Percentiles rank a stretch among this genome's conserved stretches.
These are phyloP conservation scores for Leptobrachium ailaonicum DNA, from an alignment of 2,113 vertebrate genomes.

Conservation along the genomic window DNA sequence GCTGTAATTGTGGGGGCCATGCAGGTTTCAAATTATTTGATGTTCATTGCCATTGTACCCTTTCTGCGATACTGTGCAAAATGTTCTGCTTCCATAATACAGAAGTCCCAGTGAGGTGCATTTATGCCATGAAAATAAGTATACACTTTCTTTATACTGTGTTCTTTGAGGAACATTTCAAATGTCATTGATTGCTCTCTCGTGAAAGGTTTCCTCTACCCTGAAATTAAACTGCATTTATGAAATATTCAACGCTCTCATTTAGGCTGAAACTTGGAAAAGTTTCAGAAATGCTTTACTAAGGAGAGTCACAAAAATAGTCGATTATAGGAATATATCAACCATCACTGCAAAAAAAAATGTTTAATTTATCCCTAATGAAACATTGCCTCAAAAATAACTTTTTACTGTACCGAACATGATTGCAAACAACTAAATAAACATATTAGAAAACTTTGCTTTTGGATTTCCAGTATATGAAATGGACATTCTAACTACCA, in stretches of 20 bases:
- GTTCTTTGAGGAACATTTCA: background rate
- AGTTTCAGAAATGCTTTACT: background rate
- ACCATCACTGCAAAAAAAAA: too few species aligned
- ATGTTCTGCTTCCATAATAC: background rate
- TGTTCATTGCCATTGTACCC: background rate
- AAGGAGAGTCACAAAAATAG: background rate
- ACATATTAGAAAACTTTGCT: too few species aligned
- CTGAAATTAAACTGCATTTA: background rate
- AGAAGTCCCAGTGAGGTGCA: constrained; percentile 2
- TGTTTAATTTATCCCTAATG: background rate
- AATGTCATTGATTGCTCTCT: background rate
- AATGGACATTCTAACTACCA: too few species aligned
- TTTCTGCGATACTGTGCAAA: background rate
- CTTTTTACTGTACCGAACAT: too few species aligned
- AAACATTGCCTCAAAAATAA: too few species aligned
- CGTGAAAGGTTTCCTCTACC: background rate
- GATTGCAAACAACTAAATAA: too few species aligned
- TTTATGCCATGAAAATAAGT: background rate
- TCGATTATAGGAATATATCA: too few species aligned
- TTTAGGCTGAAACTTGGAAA: background rate
- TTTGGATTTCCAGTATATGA: too few species aligned
- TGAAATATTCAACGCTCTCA: constrained; percentile 3
- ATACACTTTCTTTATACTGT: background rate
- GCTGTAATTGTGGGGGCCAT: constrained; percentile 8
- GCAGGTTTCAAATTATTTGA: background rate